Percentiles rank a stretch among this genome's conserved stretches.
Conservation (phyloP, 1,140 invertebrate species). For the Pseudomyrmex flavicornis region DNA sequence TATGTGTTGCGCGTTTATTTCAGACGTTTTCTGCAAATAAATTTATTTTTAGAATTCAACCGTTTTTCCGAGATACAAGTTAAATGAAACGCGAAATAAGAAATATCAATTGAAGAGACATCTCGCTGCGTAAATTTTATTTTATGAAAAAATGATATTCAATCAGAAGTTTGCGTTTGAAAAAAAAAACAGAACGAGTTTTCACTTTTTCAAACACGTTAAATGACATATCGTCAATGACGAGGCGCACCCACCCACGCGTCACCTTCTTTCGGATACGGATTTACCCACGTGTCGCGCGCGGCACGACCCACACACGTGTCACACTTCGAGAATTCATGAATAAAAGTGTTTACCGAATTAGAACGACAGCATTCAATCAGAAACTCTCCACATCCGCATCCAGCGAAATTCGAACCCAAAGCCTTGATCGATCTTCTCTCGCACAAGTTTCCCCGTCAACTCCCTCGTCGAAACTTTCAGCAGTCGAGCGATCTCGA, state of each 20-base stretch:
- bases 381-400: slow-evolving; percentile 31
- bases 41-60: too few species aligned
- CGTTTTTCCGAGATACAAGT: too few species aligned
- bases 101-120: too few species aligned
- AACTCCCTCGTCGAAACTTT: slow-evolving; percentile 54
- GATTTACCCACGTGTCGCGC: neutral
- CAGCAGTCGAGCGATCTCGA: neutral
- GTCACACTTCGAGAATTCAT: slow-evolving; percentile 8
- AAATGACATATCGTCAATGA: too few species aligned
- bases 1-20: neutral
- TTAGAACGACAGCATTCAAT: slow-evolving; percentile 45
- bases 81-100: too few species aligned
- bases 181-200: too few species aligned
- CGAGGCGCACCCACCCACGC: too few species aligned
- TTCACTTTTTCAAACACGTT: too few species aligned
- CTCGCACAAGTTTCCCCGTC: slow-evolving; percentile 47
- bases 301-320: slow-evolving; percentile 5
- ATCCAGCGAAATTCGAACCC: slow-evolving; percentile 9
- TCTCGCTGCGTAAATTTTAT: too few species aligned
- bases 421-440: slow-evolving; percentile 22
- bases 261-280: slow-evolving; percentile 5
- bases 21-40: too few species aligned
- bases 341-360: slow-evolving; percentile 41
- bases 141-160: too few species aligned
- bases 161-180: too few species aligned